Conservation (phyloP, 1,140 invertebrate genomes). For the Cepaea nemoralis region DNA sequence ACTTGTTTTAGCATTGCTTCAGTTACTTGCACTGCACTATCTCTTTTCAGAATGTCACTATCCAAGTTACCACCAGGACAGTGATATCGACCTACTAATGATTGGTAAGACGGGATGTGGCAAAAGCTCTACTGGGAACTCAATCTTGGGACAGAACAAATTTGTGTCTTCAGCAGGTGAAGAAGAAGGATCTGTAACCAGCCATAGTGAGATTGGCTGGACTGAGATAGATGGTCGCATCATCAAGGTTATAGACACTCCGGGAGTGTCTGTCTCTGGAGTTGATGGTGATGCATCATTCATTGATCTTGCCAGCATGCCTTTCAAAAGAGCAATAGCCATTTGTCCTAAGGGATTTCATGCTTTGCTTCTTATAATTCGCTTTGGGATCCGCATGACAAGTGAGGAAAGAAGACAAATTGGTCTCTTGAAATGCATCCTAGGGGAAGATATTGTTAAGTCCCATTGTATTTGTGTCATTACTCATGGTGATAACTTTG, state of each 20-base stretch:
- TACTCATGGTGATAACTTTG: conserved; percentile 37
- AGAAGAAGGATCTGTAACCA: conserved; percentile 28
- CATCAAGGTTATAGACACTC: conserved; percentile 38
- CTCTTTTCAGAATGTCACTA: conserved; percentile 26
- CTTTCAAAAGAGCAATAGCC: conserved; percentile 29
- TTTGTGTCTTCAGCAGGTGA: conserved; percentile 24
- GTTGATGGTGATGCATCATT: background rate
- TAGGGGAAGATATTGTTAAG: conserved; percentile 36
- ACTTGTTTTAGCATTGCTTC: no score
- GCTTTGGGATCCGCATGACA: conserved; percentile 37
- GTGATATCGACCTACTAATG: conserved; percentile 41
- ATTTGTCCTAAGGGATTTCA: conserved; percentile 31
- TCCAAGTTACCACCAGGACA: conserved; percentile 28
- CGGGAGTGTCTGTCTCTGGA: conserved; percentile 38
- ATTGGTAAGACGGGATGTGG: conserved; percentile 50
- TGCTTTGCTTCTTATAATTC: conserved; percentile 32
- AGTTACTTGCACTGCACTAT: no score
- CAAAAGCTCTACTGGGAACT: conserved; percentile 52
- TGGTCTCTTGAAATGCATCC: conserved; percentile 36
- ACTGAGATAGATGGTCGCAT: conserved; percentile 5
- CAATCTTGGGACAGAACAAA: conserved; percentile 40
- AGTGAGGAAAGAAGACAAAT: conserved; percentile 37
- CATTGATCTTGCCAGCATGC: conserved; percentile 21
- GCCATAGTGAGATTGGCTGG: background rate
- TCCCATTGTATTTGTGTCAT: conserved; percentile 35